A percentile compares a stretch with the other conserved stretches of the same genome.
These are phyloP conservation scores for Trypoxylus dichotomus DNA, from an alignment of 1,140 invertebrate genomes.

Conservation along the genomic window DNA sequence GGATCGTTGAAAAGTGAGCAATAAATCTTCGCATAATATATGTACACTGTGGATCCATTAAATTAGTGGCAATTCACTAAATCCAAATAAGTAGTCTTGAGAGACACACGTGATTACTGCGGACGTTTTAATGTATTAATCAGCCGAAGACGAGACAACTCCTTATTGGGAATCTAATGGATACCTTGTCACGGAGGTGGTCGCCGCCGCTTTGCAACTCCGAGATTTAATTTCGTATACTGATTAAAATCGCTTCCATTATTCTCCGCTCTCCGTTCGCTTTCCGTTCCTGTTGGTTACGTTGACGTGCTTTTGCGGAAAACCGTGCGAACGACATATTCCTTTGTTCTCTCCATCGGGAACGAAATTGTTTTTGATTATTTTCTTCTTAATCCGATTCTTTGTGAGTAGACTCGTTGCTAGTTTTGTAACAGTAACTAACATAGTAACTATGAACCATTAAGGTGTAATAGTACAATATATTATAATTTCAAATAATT, in stretches of 20 bases:
- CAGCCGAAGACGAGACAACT: constrained; percentile 23
- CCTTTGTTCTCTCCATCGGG: neutral
- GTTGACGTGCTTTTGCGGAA: constrained; percentile 2
- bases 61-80: constrained; percentile 29
- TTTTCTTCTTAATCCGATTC: too few species aligned
- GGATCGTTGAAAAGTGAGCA: neutral
- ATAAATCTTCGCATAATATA: constrained; percentile 17
- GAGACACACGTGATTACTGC: constrained; percentile 27
- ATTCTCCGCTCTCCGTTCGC: neutral
- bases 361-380: neutral
- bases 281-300: neutral
- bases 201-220: constrained; percentile 18
- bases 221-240: constrained; percentile 28
- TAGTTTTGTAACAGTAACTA: too few species aligned
- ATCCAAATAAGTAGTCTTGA: constrained; percentile 27
- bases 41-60: constrained; percentile 8
- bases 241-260: constrained; percentile 30
- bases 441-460: too few species aligned
- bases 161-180: constrained; percentile 33
- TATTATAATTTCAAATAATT: too few species aligned
- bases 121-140: constrained; percentile 32
- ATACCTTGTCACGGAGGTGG: constrained; percentile 29
- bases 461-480: too few species aligned
- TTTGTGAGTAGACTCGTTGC: too few species aligned
- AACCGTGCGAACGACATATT: constrained; percentile 3